Base-by-base conservation (phyloP, 2,113 vertebrate species). In the Pelodiscus sinensis region DNA sequence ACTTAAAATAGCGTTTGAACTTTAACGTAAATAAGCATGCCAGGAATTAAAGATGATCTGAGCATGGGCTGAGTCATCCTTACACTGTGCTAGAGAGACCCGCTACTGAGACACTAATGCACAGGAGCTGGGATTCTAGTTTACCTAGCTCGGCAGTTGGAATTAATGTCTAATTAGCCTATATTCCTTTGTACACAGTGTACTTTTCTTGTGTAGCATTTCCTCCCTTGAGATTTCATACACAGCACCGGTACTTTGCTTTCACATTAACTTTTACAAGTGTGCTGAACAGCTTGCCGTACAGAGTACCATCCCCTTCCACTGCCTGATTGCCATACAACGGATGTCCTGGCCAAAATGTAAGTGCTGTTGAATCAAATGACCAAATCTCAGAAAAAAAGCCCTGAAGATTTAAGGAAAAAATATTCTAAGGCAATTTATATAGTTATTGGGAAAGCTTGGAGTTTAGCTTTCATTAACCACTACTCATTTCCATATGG, bases 41-140 rank as follows among this genome's bases (percentile, higher is more conserved):
- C 77, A 89, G 90, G 86, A 86, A 89, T 87, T 79, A 85, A n/a
- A 88, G 80, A 52, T 35, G 82, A 92, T 93, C 65, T 65, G 91
- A 92, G 85, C 55, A 18, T 2, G 58, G 97, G 98, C 98, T 98
- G 98, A 98, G 98, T 98, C 98, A 98, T 98, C 86, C 92, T 95
- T 50, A 51, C 92, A 93, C 87, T 29, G 94, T 21, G 54, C 82
- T 57, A 31, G 56, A 44, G 0, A 24, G 68, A 22, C 11, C 68
- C 35, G n/a, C n/a, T 22, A 11, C 18, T 22, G n/a, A 21, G 9
- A 35, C 35, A 21, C 71, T 10, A 38, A 5, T 3, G 10, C 21
- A 44, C 21, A 8, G 38, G 2, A 13, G 18, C 88, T 54, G 31
- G 52, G 84, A 89, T 89, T 79, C 88, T 6, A 14, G 85, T 89